Evolutionary conservation across 2,888 invertebrate genomes (phyloP).

Genomic region (Hyposoter dolosus): DNA sequence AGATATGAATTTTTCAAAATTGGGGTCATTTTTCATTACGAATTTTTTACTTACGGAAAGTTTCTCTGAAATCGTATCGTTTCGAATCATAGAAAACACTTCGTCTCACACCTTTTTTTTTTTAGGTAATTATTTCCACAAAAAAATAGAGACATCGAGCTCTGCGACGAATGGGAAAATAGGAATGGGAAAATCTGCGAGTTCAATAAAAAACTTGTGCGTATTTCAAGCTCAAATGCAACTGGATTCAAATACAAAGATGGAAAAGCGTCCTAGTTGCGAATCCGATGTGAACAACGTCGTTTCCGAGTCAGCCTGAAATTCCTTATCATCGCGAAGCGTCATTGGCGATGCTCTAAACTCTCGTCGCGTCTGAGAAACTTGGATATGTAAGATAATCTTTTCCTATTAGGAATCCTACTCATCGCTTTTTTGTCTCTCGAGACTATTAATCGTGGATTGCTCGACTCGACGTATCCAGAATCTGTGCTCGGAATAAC

Average conservation of each 20-base stretch:
- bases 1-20: no score
- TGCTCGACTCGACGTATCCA: slow-evolving; percentile 1
- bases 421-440: slow-evolving; percentile 48
- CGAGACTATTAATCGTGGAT: slow-evolving; percentile 61
- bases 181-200: no score
- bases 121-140: no score
- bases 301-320: neutral
- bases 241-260: neutral
- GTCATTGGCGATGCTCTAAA: neutral
- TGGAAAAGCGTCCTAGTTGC: neutral
- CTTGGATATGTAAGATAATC: slow-evolving; percentile 47
- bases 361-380: slow-evolving; percentile 34
- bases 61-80: no score
- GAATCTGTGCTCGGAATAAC: slow-evolving; percentile 44
- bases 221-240: neutral
- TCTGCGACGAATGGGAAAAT: neutral
- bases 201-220: neutral
- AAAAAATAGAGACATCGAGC: no score
- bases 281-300: neutral
- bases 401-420: slow-evolving; percentile 38
- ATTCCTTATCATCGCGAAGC: neutral
- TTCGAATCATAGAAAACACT: no score
- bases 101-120: no score
- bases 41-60: no score
- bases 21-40: no score